Evolutionary conservation across 1,140 invertebrate species (phyloP).

Genomic region (Pachypsylla venusta): DNA sequence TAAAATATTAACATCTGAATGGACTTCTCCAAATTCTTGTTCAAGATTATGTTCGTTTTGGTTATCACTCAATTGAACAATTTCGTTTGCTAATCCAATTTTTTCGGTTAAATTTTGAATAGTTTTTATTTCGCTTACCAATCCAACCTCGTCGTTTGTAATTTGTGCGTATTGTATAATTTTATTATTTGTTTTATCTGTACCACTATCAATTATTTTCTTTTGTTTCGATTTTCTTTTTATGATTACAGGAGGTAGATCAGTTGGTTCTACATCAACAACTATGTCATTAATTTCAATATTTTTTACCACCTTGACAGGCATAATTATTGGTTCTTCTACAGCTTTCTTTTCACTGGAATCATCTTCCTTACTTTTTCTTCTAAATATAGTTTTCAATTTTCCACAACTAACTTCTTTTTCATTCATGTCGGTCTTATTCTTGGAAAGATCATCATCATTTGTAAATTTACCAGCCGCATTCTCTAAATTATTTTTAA

Average conservation of each 20-base stretch:
- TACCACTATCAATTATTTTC: neutral
- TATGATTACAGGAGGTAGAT: too few relatives aligned
- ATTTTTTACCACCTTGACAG: neutral
- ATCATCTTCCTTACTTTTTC: neutral
- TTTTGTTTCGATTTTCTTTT: constrained; percentile 12
- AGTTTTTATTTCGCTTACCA: neutral
- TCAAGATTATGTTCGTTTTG: constrained; percentile 9
- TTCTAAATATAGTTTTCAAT: constrained; percentile 1
- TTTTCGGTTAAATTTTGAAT: constrained; percentile 8
- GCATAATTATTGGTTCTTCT: neutral
- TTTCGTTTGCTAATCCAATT: neutral
- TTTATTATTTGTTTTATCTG: neutral
- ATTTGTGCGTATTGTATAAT: neutral
- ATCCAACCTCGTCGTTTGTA: neutral
- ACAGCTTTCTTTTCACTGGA: neutral
- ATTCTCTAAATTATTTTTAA: neutral
- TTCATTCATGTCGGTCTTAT: neutral
- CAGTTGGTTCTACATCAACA: too few relatives aligned
- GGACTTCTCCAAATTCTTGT: too few relatives aligned
- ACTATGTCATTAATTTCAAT: constrained; percentile 1
- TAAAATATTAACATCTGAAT: too few relatives aligned
- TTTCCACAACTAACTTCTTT: neutral
- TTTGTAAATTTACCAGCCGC: neutral
- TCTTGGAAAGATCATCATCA: neutral
- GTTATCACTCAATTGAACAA: neutral